These are phyloP conservation scores for Pipra filicauda DNA, from an alignment of 2,113 vertebrate species.

Conservation along the genomic window DNA sequence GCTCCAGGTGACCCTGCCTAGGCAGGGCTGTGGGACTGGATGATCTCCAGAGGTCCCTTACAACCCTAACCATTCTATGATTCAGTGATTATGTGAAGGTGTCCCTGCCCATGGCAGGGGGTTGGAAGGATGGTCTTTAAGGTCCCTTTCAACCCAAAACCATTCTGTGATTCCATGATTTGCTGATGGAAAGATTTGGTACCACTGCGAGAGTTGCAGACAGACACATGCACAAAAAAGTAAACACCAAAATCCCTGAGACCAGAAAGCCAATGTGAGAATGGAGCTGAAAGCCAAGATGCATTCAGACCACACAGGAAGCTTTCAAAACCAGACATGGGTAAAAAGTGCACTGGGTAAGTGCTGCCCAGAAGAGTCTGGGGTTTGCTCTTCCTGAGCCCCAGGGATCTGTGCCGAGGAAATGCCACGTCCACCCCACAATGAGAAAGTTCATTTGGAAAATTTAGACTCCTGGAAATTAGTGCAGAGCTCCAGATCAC, in stretches of 20 bases:
- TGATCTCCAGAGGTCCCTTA: not conserved
- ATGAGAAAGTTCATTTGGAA: not conserved
- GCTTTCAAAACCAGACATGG: not conserved
- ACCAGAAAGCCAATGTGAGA: not conserved
- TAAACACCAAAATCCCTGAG: not conserved
- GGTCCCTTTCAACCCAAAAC: not conserved
- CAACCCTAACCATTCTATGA: not conserved
- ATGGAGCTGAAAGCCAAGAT: not conserved
- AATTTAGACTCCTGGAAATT: not conserved
- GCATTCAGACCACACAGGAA: not conserved
- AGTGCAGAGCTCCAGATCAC: not conserved
- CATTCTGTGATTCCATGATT: not conserved
- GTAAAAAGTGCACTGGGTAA: not conserved
- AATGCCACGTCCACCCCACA: accelerated
- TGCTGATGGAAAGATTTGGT: not conserved
- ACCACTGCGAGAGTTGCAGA: not conserved
- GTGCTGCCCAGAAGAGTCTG: not conserved
- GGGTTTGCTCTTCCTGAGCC: not conserved
- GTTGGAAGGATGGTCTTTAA: not conserved
- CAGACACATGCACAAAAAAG: not conserved
- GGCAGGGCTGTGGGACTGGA: not conserved
- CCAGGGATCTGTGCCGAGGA: accelerated
- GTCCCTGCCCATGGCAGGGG: not conserved
- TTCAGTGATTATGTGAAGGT: not conserved
- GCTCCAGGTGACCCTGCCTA: not conserved